phyloP scores from a whole-genome alignment of 2,113 vertebrate genomes.

The Leuciscus idus region DNA sequence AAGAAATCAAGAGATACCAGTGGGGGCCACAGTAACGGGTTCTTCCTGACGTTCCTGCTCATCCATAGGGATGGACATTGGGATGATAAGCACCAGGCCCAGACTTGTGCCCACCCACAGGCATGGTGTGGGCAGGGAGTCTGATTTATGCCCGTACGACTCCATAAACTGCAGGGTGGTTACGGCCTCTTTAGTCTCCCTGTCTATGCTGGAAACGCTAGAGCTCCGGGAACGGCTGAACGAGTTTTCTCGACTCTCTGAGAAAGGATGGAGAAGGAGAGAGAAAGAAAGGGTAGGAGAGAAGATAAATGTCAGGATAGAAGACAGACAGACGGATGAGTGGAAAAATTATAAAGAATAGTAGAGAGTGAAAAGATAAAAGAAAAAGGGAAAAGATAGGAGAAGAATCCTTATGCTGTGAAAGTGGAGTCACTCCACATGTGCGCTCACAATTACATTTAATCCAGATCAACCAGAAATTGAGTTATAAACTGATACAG shows the following conservation, averaged over 20 bases:
- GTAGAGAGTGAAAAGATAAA: conserved; percentile 28
- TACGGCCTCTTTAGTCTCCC: conserved; percentile 92
- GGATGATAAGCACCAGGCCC: conserved; percentile 88
- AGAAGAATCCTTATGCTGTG: background rate
- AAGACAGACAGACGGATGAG: background rate
- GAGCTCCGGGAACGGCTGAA: conserved; percentile 97
- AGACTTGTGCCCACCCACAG: conserved; percentile 97
- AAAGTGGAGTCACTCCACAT: conserved; percentile 2
- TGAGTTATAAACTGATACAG: background rate
- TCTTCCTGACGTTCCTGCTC: conserved; percentile 91
- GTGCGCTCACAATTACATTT: background rate
- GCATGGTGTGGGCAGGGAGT: conserved; percentile 83
- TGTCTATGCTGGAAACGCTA: conserved; percentile 97
- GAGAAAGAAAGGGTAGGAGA: background rate
- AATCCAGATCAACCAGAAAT: background rate
- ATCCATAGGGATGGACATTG: conserved; percentile 85
- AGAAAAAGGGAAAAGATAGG: background rate
- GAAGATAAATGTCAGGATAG: conserved; percentile 11
- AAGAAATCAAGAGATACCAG: conserved; percentile 72
- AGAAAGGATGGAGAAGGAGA: conserved; percentile 24
- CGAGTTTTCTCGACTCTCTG: conserved; percentile 95
- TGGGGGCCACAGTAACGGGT: conserved; percentile 84
- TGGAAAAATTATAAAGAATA: conserved; percentile 11
- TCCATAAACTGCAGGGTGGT: conserved; percentile 93
- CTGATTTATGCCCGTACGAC: conserved; percentile 87